These are phyloP conservation scores for Hormiphora californensis DNA, from an alignment of 37 sponge, comb jelly and placozoan genomes.

Conservation along the genomic window DNA sequence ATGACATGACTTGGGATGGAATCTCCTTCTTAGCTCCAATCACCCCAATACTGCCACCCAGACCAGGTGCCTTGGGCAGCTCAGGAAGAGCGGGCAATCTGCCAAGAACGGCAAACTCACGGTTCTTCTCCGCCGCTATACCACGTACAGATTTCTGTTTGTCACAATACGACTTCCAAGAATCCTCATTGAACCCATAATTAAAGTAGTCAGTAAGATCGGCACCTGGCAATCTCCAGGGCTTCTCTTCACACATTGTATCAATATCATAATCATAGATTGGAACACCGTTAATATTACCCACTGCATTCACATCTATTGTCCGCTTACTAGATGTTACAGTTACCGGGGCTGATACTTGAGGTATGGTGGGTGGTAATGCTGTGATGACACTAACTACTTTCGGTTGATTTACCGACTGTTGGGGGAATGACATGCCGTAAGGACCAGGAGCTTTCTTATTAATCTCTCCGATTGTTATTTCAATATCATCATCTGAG, in stretches of 20 bases:
- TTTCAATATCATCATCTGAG: conserved; percentile 85
- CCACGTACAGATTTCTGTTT: conserved; percentile 68
- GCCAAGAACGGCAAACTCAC: neutral
- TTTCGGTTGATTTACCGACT: conserved; percentile 14
- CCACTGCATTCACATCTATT: conserved; percentile 80
- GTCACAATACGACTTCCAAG: conserved; percentile 92
- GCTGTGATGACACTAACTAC: conserved; percentile 34
- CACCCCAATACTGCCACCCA: neutral
- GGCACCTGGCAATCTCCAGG: conserved; percentile 95
- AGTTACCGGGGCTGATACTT: neutral
- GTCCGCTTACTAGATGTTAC: conserved; percentile 45
- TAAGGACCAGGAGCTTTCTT: conserved; percentile 4
- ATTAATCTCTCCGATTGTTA: conserved; percentile 75
- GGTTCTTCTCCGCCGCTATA: conserved; percentile 35
- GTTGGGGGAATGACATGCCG: neutral
- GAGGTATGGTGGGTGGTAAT: conserved; percentile 1
- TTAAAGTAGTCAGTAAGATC: conserved; percentile 98
- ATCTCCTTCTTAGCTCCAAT: conserved; percentile 26
- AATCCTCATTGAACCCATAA: conserved; percentile 96
- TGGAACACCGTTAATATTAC: conserved; percentile 77
- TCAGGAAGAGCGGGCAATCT: neutral
- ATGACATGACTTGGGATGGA: neutral
- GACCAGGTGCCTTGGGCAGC: conserved; percentile 30
- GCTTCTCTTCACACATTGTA: conserved; percentile 70
- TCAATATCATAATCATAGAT: conserved; percentile 81